phyloP scores from a whole-genome alignment of 2,888 invertebrate species.

The Himalopsyche kuldschensis region DNA sequence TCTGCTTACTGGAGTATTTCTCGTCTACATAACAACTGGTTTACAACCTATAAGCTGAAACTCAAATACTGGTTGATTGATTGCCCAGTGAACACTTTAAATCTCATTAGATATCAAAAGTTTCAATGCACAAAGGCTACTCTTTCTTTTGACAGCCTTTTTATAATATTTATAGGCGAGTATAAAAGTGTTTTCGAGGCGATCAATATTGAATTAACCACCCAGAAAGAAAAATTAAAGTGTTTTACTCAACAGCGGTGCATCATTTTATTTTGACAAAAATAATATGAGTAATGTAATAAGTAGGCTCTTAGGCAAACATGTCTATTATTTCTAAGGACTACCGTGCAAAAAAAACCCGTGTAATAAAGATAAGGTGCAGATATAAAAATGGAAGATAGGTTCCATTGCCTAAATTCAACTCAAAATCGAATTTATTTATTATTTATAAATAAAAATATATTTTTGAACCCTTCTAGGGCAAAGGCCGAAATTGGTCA shows the following conservation, averaged over 20 bases:
- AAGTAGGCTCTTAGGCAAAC: no score
- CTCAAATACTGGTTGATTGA: neutral
- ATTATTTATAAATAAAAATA: no score
- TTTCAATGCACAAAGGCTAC: neutral
- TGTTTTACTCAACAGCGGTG: neutral
- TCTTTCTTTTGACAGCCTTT: neutral
- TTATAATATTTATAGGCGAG: neutral
- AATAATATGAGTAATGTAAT: neutral
- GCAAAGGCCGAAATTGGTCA: no score
- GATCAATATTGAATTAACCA: constrained; percentile 2
- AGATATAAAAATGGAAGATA: no score
- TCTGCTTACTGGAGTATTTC: neutral
- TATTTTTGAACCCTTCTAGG: no score
- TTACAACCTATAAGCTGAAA: neutral
- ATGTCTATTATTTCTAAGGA: no score
- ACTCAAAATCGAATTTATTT: no score
- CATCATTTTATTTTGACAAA: neutral
- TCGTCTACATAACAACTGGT: neutral
- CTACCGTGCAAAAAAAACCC: no score
- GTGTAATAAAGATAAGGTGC: no score
- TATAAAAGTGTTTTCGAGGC: neutral
- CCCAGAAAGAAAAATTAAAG: constrained; percentile 1
- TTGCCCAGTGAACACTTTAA: neutral
- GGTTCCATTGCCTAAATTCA: no score
- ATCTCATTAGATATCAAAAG: neutral